Percentiles rank a stretch among this genome's conserved stretches.
phyloP scores from a whole-genome alignment of 2,888 invertebrate genomes.

The Plebejus argus region DNA sequence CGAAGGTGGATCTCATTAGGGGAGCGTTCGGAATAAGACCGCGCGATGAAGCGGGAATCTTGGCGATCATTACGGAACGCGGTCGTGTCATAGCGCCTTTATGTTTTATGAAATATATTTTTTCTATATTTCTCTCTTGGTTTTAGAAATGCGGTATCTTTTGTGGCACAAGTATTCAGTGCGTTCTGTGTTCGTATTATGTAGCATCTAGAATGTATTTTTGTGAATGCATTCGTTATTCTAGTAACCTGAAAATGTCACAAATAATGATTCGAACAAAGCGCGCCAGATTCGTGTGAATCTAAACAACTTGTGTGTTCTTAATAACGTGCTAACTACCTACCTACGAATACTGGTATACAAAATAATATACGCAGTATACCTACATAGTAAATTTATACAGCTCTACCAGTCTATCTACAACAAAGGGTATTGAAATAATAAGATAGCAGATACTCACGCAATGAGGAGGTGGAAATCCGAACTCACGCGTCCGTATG shows the following conservation, averaged over 20 bases:
- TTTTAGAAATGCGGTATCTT: conserved; percentile 46
- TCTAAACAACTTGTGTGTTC: conserved; percentile 28
- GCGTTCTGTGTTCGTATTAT: conserved; percentile 40
- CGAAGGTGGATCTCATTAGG: conserved; percentile 78
- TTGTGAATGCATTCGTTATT: conserved; percentile 36
- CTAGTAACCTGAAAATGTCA: conserved; percentile 35
- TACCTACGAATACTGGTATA: neutral
- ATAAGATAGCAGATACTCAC: conserved; percentile 1
- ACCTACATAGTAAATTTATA: neutral
- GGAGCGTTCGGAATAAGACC: conserved; percentile 72
- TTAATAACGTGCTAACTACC: conserved; percentile 9
- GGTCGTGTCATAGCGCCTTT: conserved; percentile 47
- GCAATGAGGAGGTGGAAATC: neutral
- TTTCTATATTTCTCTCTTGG: conserved; percentile 46
- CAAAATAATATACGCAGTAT: neutral
- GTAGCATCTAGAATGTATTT: conserved; percentile 36
- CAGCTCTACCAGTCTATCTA: neutral
- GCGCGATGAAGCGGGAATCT: conserved; percentile 73
- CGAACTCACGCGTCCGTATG: conserved; percentile 18
- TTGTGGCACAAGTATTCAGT: conserved; percentile 45
- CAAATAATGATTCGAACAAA: conserved; percentile 27
- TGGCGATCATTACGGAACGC: conserved; percentile 74
- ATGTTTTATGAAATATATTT: conserved; percentile 49
- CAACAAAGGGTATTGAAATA: neutral
- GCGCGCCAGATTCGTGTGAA: conserved; percentile 25